A percentile compares a stretch with the other conserved stretches of the same genome.
These are phyloP conservation scores for Netta rufina DNA, from an alignment of 2,797 vertebrate genomes.

Conservation along the genomic window DNA sequence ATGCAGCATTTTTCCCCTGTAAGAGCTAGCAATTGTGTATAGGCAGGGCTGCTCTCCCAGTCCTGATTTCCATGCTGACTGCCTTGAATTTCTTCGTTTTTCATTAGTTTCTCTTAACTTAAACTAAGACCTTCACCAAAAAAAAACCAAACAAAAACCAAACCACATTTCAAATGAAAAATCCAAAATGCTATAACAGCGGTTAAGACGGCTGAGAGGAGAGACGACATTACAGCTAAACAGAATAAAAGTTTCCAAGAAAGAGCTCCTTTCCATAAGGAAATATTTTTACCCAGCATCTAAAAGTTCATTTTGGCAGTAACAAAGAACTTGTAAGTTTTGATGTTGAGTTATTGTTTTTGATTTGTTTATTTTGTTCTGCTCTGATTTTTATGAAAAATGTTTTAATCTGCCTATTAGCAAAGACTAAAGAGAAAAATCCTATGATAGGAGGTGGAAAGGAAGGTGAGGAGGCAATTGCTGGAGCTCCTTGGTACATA, in stretches of 20 bases:
- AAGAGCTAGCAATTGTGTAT: neutral
- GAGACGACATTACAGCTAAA: neutral
- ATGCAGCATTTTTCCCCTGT: neutral
- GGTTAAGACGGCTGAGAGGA: neutral
- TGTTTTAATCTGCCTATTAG: neutral
- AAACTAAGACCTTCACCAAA: neutral
- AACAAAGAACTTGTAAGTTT: neutral
- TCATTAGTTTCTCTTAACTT: neutral
- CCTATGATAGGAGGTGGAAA: neutral
- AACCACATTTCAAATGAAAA: neutral
- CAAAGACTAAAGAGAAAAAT: neutral
- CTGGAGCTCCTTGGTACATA: neutral
- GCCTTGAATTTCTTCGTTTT: neutral
- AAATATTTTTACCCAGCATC: neutral
- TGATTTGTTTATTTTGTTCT: neutral
- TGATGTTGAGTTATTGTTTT: accelerated
- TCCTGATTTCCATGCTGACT: neutral
- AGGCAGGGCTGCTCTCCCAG: neutral
- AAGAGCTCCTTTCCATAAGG: neutral
- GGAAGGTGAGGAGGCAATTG: neutral
- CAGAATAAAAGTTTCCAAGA: neutral
- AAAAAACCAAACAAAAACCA: no score
- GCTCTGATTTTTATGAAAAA: neutral
- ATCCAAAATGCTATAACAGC: neutral
- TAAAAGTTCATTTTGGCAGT: neutral